Evolutionary conservation across 2,113 vertebrate genomes (phyloP).

Genomic region (Spea bombifrons): DNA sequence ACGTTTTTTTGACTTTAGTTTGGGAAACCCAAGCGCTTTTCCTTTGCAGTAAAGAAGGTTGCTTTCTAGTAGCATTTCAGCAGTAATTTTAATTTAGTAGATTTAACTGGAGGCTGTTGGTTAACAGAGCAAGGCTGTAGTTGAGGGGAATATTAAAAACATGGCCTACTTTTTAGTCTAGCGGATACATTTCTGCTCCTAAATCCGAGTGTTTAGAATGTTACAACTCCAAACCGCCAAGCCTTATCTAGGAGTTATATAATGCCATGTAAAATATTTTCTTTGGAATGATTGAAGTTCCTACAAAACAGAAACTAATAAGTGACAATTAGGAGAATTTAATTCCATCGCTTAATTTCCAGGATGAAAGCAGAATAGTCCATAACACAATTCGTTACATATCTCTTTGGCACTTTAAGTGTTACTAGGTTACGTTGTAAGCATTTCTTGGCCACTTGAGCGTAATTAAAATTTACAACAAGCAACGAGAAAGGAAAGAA

Average conservation of each 20-base stretch:
- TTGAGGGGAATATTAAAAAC: constrained; percentile 13
- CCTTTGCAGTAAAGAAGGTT: too few species aligned
- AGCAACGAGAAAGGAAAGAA: too few species aligned
- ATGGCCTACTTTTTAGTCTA: constrained; percentile 36
- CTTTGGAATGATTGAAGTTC: not conserved
- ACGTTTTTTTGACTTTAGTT: too few species aligned
- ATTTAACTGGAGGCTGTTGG: not conserved
- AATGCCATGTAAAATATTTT: not conserved
- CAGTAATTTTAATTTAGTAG: too few species aligned
- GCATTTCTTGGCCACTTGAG: too few species aligned
- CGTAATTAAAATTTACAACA: too few species aligned
- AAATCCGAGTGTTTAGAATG: constrained; percentile 33
- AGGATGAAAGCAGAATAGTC: too few species aligned
- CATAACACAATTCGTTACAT: too few species aligned
- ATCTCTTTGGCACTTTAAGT: too few species aligned
- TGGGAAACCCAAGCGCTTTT: too few species aligned
- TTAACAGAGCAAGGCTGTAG: constrained; percentile 19
- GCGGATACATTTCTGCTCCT: constrained; percentile 14
- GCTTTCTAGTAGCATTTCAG: too few species aligned
- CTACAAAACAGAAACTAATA: constrained; percentile 8
- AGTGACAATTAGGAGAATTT: not conserved
- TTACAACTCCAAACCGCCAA: constrained; percentile 5
- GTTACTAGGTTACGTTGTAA: too few species aligned
- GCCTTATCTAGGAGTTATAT: constrained; percentile 10
- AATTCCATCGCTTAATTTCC: not conserved